Conservation (phyloP, 2,888 invertebrate genomes). For the Drosophila atroscutellata region DNA sequence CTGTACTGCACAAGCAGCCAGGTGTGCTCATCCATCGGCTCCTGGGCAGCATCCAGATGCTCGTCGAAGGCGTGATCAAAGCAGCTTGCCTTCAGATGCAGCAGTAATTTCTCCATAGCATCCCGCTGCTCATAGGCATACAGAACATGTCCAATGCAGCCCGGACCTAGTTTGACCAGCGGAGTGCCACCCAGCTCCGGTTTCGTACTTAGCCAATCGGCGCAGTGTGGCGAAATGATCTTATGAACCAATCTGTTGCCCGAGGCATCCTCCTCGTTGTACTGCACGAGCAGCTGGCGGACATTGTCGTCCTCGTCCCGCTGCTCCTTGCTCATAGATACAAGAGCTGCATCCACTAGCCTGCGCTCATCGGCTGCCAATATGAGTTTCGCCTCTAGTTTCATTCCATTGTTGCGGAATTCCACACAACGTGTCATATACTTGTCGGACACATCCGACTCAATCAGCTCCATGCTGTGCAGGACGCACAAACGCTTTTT, state of each 20-base stretch:
- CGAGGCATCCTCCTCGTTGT: constrained; percentile 36
- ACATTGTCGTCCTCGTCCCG: constrained; percentile 30
- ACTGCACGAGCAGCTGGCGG: constrained; percentile 64
- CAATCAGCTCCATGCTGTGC: constrained; percentile 78
- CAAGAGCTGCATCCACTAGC: constrained; percentile 60
- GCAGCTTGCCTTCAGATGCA: constrained; percentile 64
- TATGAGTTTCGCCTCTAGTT: constrained; percentile 66
- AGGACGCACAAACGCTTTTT: constrained; percentile 53
- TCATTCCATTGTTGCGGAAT: constrained; percentile 60
- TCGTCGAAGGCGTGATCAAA: constrained; percentile 67
- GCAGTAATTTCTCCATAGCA: constrained; percentile 62
- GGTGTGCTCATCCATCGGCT: constrained; percentile 46
- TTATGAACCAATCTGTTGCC: constrained; percentile 59
- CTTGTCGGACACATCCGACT: constrained; percentile 62
- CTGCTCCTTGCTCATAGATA: constrained; percentile 47
- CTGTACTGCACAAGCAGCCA: constrained; percentile 80
- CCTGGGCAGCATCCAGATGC: constrained; percentile 9
- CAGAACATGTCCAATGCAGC: constrained; percentile 60
- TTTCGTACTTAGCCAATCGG: constrained; percentile 51
- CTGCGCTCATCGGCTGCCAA: constrained; percentile 72
- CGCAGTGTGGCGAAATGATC: constrained; percentile 50
- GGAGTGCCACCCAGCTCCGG: constrained; percentile 38
- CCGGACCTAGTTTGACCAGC: constrained; percentile 40
- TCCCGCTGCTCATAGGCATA: constrained; percentile 57
- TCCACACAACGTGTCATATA: constrained; percentile 66